Evolutionary conservation across 2,797 vertebrate genomes (phyloP), one percentile per base, ranked within the genome.

Genomic region (Ctenopoma kingsleyae): DNA sequence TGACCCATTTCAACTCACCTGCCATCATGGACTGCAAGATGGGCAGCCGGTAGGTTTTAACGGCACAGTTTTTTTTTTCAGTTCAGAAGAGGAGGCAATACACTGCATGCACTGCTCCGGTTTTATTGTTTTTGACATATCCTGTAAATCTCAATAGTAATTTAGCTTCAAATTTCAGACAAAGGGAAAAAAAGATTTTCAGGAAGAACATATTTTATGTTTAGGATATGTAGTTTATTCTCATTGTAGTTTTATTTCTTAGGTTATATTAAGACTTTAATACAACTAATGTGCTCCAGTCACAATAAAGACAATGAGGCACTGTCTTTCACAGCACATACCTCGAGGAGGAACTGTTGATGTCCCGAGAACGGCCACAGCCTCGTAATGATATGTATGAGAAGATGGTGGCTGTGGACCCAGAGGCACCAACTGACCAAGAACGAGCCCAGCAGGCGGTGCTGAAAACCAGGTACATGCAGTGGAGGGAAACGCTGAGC

Each of bases 11-110:
- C 11, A 92, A 93, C 48, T 88, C 84, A 5, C 96, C 96, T 16
- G 94, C 93, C 74, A 95, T 97, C 84, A 97, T 97, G 96, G 96
- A 97, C 91, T 97, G 96, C 91, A 97, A 97, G 83, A 96, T 97
- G 93, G 96, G 96, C 67, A 95, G 91, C 80, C 92, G 96, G 96
- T 97, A 60, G 79, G 89, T 15, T 56, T 17, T 8, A 50, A 67
- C 19, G 1, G 4, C 9, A 5, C 36, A 5, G 1, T 27, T 41
- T 47, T 53, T 61, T 74, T 27, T 5, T 27, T 22, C 65, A 30
- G 27, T 30, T 30, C 27, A 6, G 1, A 30, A 36, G 35, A 36
- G 35, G 35, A 36, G 12, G 12, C 35, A 30, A 36, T 11, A 36
- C 9, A 36, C 35, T 36, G 13, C 60, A 41, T n/a, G 15, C 12